Base-by-base conservation (phyloP, 2,797 vertebrate species). In the Labroides dimidiatus region DNA sequence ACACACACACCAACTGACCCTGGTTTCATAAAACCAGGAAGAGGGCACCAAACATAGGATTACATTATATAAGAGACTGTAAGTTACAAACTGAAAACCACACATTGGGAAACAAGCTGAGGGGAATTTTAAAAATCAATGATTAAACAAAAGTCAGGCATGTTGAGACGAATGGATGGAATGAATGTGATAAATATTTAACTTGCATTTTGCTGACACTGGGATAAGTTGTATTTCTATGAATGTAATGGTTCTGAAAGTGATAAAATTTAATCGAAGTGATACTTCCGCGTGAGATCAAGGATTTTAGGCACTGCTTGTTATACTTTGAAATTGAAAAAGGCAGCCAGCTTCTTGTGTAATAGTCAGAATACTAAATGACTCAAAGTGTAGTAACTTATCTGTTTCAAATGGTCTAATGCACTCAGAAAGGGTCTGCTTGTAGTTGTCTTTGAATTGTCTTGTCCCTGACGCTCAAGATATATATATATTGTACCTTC, bases 401-500 rank as follows among this genome's bases (percentile, higher is more conserved):
- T n/a, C 24, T 30, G 19, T 69, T 66, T 75, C 24, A 72, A 76
- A 66, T 77, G 65, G 64, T 70, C 59, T 49, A 65, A 79, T 83
- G 74, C 83, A 84, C 77, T 86, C 83, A 77, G 65, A 14, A 55
- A 68, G 56, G 62, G 45, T 72, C 53, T 79, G 69, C 84, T 49
- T 50, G 6, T 60, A 84, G 13, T 39, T 39, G 70, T 86, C 66
- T 72, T 84, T 78, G 69, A 75, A 45, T 56, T 70, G 48, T 78
- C 36, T 64, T 53, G 56, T 41, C 74, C 53, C 51, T 54, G 39
- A 66, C 80, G 74, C 70, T 81, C 52, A 63, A 68, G 45, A 4
- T 33, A 70, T 78, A 71, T 62, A 64, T 87, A 58, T 87, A 75
- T 81, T 87, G 78, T 88, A 76, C 78, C 78, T 79, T 66, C 72